Base-by-base conservation (phyloP, 37 sponge, comb jelly and placozoan genomes). In the Geodia barretti region DNA sequence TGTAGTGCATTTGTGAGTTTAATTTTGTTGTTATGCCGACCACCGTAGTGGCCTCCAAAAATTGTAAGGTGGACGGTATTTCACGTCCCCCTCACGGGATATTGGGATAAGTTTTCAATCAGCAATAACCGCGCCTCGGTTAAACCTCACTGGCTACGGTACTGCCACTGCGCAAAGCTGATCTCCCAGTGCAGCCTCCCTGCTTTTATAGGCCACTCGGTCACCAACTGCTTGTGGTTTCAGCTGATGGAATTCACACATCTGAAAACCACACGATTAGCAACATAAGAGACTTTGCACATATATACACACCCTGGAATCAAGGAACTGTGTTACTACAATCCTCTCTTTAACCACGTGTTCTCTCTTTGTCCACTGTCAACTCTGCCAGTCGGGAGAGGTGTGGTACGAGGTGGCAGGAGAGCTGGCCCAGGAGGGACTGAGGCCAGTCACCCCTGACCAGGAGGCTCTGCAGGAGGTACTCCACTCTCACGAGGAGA, bases 101-200 rank as follows among this genome's bases (percentile, higher is more conserved):
- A 95, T 97, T 97, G 98, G 98, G 96, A 85, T 84, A 88, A 97
- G 98, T 97, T 97, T 97, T 97, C 98, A 97, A 97, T 88, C 90
- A 97, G 98, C 98, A 97, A 97, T 97, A 95, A 97, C 96, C 98
- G 87, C 96, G 90, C 96, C 98, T 97, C 98, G 96, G 98, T 90
- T 89, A 78, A 61, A 90, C 98, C 96, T 97, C 98, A 97, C 86
- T 85, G 91, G 96, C 90, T 97, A 95, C 86, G 96, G 96, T 97
- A 97, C 92, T 94, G 98, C 98, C 96, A 92, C 98, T 97, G 98
- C 98, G 95, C 98, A 97, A 97, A 95, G 98, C 91, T 96, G 82
- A 83, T 43, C n/a, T 34, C 0, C 20, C 43, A 1, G 28, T 2
- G 1, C 29, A 36, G 29, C 35, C 5, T 21, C 21, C n/a, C 68